Percentiles rank a stretch among this genome's conserved stretches.
phyloP scores from a whole-genome alignment of 2,113 vertebrate species.

The Hyperoodon ampullatus region DNA sequence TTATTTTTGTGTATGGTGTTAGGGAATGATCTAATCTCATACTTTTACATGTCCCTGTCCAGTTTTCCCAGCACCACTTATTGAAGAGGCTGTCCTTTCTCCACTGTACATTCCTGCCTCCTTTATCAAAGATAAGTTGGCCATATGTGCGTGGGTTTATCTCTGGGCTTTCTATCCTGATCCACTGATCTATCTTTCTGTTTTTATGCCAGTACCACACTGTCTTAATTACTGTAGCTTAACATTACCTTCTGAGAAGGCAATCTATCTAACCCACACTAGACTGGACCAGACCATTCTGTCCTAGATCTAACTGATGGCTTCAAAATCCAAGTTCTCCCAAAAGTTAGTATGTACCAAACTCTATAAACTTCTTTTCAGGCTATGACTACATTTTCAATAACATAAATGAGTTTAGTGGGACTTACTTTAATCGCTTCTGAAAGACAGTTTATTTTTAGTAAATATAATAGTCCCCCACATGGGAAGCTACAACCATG shows the following conservation, averaged over 20 bases:
- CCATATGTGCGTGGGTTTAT: no score
- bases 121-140: no score
- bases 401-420: conserved; percentile 60
- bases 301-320: not conserved
- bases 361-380: conserved; percentile 47
- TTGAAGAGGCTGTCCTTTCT: no score
- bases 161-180: no score
- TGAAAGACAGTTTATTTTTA: conserved; percentile 76
- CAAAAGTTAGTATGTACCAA: not conserved
- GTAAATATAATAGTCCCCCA: conserved; percentile 73
- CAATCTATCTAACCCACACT: not conserved
- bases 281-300: not conserved
- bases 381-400: conserved; percentile 42
- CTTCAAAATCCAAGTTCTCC: conserved; percentile 10
- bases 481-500: conserved; percentile 70
- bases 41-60: no score
- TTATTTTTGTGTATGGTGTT: no score
- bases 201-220: no score
- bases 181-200: no score
- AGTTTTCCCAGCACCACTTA: no score
- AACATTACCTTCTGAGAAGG: conserved; percentile 8
- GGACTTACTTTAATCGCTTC: conserved; percentile 58
- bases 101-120: no score
- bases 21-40: no score
- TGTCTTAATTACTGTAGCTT: no score